Base-by-base conservation (phyloP, 2,797 vertebrate genomes). In the Phrynocephalus guinanensis region DNA sequence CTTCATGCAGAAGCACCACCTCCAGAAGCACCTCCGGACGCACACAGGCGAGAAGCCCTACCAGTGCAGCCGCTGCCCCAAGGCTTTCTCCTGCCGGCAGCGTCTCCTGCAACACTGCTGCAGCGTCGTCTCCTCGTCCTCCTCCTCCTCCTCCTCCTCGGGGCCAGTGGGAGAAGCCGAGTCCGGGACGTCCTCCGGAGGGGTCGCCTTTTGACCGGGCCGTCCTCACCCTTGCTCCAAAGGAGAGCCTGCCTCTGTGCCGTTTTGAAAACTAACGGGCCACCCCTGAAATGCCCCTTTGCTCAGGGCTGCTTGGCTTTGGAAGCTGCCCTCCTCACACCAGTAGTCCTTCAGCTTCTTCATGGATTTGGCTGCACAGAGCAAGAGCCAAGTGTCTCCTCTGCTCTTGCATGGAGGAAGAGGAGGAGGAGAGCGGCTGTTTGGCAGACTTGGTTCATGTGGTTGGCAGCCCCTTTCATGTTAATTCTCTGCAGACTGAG, bases 1-100 rank as follows among this genome's bases (percentile, higher is more conserved):
- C 86, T 95, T 95, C 89, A 95, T 95, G n/a, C 95, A 95, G 93
- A 95, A 95, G 89, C 95, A 95, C 80, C 95, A 95, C 90, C 92
- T 95, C 76, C 88, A 95, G 90, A 95, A 95, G 91, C 95, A 95
- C 88, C 91, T 94, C 85, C 94, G 94, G 33, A 93, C 94, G 5
- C 95, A 95, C 92, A 94, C 94, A 0, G 94, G 95, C 84, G 95
- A 95, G 92, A 94, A 94, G 91, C 95, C 94, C 82, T 95, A 94
- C 86, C 91, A 90, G 44, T 95, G 95, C 84, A 88, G 92, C 84
- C 92, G 92, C 84, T 95, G 95, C 77, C 93, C 94, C 83, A 95
- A 95, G 92, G 94, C 94, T 92, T 95, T 95, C 90, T 92, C 94
- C 88, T 94, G 93, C 90, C 92, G 93, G 85, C 95, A 95, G 92